These are phyloP conservation scores for Drosophila arawakana DNA, from an alignment of 1,140 invertebrate genomes.

Conservation along the genomic window DNA sequence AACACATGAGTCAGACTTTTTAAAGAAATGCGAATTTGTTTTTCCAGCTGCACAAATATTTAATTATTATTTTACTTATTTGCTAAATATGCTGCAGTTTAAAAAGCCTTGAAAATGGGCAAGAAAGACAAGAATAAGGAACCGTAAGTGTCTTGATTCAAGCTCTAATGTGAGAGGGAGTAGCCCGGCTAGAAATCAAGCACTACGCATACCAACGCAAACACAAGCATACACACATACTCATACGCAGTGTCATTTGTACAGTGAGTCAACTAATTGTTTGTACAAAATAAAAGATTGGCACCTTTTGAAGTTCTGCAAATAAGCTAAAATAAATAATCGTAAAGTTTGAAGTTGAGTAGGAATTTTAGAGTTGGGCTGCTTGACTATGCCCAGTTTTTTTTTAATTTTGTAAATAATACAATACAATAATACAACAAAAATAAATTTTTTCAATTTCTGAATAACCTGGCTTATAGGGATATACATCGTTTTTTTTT, in stretches of 20 bases:
- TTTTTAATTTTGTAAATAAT: too few relatives aligned
- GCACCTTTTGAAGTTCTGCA: background rate
- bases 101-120: slow-evolving; percentile 62
- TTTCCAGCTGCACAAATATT: background rate
- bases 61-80: slow-evolving; percentile 26
- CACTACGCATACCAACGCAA: slow-evolving; percentile 35
- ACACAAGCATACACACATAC: slow-evolving; percentile 3
- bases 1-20: slow-evolving; percentile 63
- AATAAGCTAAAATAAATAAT: too few relatives aligned
- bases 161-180: slow-evolving; percentile 3
- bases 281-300: background rate
- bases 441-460: too few relatives aligned
- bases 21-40: slow-evolving; percentile 5
- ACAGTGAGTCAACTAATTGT: background rate
- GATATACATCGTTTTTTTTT: too few relatives aligned
- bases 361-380: too few relatives aligned
- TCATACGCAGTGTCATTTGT: slow-evolving; percentile 6
- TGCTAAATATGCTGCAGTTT: slow-evolving; percentile 18
- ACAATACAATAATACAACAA: too few relatives aligned
- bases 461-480: too few relatives aligned
- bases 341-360: too few relatives aligned
- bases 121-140: slow-evolving; percentile 84
- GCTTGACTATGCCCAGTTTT: too few relatives aligned
- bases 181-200: slow-evolving; percentile 66
- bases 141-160: slow-evolving; percentile 69